A percentile compares a stretch with the other conserved stretches of the same genome.
phyloP scores from a whole-genome alignment of 2,888 invertebrate species.

The Tanytarsus gracilentus region DNA sequence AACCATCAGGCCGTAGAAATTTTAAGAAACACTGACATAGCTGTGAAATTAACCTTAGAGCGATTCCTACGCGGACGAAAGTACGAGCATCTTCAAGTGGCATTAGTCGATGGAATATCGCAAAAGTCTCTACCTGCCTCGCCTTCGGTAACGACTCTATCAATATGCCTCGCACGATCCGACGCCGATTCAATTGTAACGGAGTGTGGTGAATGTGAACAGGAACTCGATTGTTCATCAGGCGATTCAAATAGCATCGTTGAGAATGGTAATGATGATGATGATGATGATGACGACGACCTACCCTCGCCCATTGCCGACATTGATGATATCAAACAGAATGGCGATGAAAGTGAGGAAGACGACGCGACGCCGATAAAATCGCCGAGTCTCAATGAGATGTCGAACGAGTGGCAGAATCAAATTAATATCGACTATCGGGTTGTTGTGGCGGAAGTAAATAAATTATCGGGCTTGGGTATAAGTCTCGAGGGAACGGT shows the following conservation, averaged over 20 bases:
- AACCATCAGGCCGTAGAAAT: constrained; percentile 97
- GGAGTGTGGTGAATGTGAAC: constrained; percentile 48
- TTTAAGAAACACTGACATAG: constrained; percentile 83
- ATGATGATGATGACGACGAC: constrained; percentile 2
- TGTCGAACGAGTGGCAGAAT: constrained; percentile 69
- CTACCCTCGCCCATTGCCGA: neutral
- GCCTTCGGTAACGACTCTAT: constrained; percentile 71
- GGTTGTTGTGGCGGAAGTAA: constrained; percentile 85
- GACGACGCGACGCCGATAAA: constrained; percentile 39
- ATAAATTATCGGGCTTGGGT: constrained; percentile 87
- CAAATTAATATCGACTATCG: constrained; percentile 75
- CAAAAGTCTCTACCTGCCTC: constrained; percentile 49
- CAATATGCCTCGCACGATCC: constrained; percentile 50
- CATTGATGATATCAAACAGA: constrained; percentile 1
- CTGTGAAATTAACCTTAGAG: constrained; percentile 81
- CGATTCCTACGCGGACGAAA: constrained; percentile 89
- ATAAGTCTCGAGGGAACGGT: constrained; percentile 98
- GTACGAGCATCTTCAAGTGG: constrained; percentile 83
- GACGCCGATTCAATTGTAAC: constrained; percentile 47
- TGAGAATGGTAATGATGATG: constrained; percentile 28
- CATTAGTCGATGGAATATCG: constrained; percentile 55
- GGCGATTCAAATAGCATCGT: constrained; percentile 55
- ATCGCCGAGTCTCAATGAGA: constrained; percentile 58
- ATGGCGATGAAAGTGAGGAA: constrained; percentile 13
- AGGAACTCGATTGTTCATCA: constrained; percentile 70